phyloP scores from a whole-genome alignment of 2,888 invertebrate species.

The Drosophila diplacantha region DNA sequence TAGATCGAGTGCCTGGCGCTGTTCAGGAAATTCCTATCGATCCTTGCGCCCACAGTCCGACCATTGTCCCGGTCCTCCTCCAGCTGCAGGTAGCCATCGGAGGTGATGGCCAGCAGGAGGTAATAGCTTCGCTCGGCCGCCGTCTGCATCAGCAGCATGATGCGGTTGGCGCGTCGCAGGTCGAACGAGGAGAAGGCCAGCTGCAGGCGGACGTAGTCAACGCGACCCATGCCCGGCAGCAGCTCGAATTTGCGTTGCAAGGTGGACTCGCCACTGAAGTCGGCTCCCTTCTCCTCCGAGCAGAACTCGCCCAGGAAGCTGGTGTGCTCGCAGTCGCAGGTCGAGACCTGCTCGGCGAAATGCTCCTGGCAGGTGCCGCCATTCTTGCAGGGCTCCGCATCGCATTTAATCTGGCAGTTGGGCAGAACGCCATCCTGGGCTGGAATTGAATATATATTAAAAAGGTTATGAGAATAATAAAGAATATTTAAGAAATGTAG shows the following conservation, averaged over 20 bases:
- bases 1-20: slow-evolving; percentile 86
- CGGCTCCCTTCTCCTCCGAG: slow-evolving; percentile 92
- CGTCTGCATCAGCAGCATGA: slow-evolving; percentile 88
- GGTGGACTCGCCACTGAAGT: slow-evolving; percentile 91
- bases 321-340: slow-evolving; percentile 92
- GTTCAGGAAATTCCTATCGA: slow-evolving; percentile 89
- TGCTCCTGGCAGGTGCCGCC: slow-evolving; percentile 92
- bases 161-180: slow-evolving; percentile 86
- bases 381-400: slow-evolving; percentile 91
- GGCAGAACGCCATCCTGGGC: slow-evolving; percentile 84
- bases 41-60: slow-evolving; percentile 82
- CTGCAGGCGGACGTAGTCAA: slow-evolving; percentile 88
- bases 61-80: slow-evolving; percentile 89
- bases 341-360: slow-evolving; percentile 89
- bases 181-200: slow-evolving; percentile 92
- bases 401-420: slow-evolving; percentile 93
- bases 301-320: slow-evolving; percentile 94
- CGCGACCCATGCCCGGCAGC: slow-evolving; percentile 81
- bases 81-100: slow-evolving; percentile 89
- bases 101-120: slow-evolving; percentile 87
- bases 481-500: no score
- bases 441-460: slow-evolving; percentile 58
- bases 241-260: slow-evolving; percentile 87
- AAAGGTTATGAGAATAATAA: not conserved
- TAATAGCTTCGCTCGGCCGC: slow-evolving; percentile 91